Evolutionary conservation across 2,797 vertebrate species (phyloP).

Genomic region (Diceros bicornis): DNA sequence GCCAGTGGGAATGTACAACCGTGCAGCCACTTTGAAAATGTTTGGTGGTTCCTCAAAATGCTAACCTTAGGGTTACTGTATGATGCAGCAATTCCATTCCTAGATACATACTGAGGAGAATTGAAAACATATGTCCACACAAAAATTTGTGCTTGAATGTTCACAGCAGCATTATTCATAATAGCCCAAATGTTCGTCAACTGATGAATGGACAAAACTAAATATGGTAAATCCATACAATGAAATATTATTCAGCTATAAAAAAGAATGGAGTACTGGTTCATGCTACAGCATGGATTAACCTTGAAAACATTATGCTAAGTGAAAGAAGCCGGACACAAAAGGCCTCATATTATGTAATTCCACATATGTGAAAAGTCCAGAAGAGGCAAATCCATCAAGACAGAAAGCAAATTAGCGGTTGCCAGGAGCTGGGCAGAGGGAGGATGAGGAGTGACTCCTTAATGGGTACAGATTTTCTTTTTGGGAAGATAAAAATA

Average conservation of each 20-base stretch:
- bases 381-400: neutral
- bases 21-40: neutral
- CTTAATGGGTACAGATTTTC: neutral
- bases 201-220: neutral
- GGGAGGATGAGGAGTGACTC: no score
- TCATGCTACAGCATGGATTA: neutral
- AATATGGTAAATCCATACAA: neutral
- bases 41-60: neutral
- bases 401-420: neutral
- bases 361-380: neutral
- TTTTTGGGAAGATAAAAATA: neutral
- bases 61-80: neutral
- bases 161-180: neutral
- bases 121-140: neutral
- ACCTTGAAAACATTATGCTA: neutral
- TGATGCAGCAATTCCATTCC: neutral
- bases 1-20: neutral
- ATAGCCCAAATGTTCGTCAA: neutral
- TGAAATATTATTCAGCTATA: neutral
- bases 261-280: neutral
- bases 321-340: slow-evolving; percentile 8
- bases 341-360: neutral
- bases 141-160: neutral
- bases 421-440: neutral
- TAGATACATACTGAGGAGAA: neutral